These are phyloP conservation scores for Zonitis immaculata DNA, from an alignment of 2,888 invertebrate species.

Conservation along the genomic window DNA sequence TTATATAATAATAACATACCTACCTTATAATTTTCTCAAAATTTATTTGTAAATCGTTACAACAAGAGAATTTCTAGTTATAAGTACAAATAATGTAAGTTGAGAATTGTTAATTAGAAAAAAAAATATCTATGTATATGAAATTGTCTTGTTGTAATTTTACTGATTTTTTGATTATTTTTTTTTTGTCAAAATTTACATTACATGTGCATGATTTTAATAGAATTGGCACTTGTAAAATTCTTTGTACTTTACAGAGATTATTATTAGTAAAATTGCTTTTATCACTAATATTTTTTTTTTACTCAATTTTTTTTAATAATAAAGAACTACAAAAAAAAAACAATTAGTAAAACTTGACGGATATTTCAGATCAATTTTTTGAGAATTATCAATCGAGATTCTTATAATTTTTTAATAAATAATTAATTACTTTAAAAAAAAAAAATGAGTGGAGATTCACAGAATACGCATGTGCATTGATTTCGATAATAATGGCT, in stretches of 20 bases:
- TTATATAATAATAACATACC: too few species aligned
- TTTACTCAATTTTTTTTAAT: background rate
- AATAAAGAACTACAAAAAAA: background rate
- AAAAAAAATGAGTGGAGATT: background rate
- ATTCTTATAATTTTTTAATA: background rate
- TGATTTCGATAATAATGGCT: too few species aligned
- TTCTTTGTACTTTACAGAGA: slow-evolving; percentile 37
- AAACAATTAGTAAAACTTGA: slow-evolving; percentile 3
- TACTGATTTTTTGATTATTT: slow-evolving; percentile 11
- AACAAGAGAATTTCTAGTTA: too few species aligned
- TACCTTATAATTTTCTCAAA: too few species aligned
- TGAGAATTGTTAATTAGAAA: background rate
- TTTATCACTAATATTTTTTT: background rate
- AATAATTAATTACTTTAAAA: too few species aligned
- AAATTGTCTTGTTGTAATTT: slow-evolving; percentile 19
- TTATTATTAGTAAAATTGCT: slow-evolving; percentile 23
- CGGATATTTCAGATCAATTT: background rate
- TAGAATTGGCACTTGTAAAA: slow-evolving; percentile 36
- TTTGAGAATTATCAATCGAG: background rate
- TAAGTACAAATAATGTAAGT: too few species aligned
- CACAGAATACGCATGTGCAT: background rate
- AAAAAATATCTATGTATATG: too few species aligned
- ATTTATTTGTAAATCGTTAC: too few species aligned
- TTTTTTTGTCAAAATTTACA: slow-evolving; percentile 20
- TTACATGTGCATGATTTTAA: slow-evolving; percentile 14